These are phyloP conservation scores for Patella vulgata DNA, from an alignment of 1,140 invertebrate species.

Conservation along the genomic window DNA sequence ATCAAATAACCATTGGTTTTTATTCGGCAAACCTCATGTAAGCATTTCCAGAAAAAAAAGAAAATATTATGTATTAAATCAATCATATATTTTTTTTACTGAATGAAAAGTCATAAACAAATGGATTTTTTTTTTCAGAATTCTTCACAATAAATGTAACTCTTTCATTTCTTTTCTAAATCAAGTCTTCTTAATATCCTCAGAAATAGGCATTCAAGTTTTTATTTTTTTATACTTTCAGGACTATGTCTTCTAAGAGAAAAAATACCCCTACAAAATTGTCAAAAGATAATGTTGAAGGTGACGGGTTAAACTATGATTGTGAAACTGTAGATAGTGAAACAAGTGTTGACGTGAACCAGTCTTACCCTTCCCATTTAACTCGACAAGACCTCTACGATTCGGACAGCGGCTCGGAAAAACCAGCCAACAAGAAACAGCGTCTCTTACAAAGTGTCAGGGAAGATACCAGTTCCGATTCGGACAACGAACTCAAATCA, in stretches of 20 bases:
- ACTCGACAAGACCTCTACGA: constrained; percentile 33
- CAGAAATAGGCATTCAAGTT: no score
- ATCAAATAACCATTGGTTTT: no score
- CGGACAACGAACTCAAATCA: constrained; percentile 71
- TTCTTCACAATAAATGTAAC: no score
- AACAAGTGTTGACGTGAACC: constrained; percentile 32
- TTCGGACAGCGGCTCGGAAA: constrained; percentile 49
- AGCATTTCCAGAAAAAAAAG: no score
- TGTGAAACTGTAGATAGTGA: constrained; percentile 27
- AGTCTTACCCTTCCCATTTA: constrained; percentile 31
- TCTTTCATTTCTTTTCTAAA: no score
- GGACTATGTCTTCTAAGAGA: constrained; percentile 94
- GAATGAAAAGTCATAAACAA: no score
- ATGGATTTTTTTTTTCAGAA: no score
- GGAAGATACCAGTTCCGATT: constrained; percentile 67
- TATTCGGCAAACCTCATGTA: no score
- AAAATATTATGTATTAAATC: no score
- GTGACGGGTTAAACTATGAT: constrained; percentile 21
- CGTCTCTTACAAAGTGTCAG: constrained; percentile 49
- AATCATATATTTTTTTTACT: no score
- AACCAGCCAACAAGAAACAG: constrained; percentile 50
- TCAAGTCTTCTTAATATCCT: no score
- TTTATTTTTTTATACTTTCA: constrained; percentile 60
- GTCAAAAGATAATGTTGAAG: constrained; percentile 77
- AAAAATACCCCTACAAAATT: constrained; percentile 91